A percentile compares a stretch with the other conserved stretches of the same genome.
Evolutionary conservation across 2,113 vertebrate species (phyloP).

Genomic region (Strix aluco): DNA sequence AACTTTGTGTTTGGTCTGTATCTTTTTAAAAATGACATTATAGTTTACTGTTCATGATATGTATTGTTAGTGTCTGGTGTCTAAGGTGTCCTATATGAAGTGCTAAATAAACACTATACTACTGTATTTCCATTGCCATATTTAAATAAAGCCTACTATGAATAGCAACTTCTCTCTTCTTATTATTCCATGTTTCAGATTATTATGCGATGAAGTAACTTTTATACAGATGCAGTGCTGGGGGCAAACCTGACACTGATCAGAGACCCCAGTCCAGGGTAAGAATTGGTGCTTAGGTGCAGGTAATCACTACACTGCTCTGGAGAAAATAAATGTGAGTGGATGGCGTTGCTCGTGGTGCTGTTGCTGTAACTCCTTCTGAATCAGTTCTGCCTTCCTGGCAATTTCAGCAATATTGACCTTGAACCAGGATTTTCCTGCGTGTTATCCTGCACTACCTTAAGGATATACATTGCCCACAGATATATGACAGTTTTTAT

Average conservation of each 20-base stretch:
- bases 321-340: accelerated
- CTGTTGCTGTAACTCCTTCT: background rate
- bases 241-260: background rate
- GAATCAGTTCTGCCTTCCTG: background rate
- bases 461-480: accelerated
- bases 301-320: accelerated
- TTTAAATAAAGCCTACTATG: background rate
- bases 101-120: background rate
- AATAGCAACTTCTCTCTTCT: background rate
- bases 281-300: background rate
- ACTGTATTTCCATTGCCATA: background rate
- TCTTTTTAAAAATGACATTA: background rate
- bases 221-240: background rate
- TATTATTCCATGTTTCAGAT: background rate
- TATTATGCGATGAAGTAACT: background rate
- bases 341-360: accelerated
- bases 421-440: background rate
- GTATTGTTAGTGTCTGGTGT: background rate
- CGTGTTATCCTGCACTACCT: accelerated
- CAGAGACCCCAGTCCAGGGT: accelerated
- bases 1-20: background rate
- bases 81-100: background rate
- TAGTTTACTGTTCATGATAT: background rate
- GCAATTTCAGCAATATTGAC: accelerated
- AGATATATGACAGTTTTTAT: background rate